phyloP scores from a whole-genome alignment of 2,113 vertebrate genomes.

The Saguinus imperator region DNA sequence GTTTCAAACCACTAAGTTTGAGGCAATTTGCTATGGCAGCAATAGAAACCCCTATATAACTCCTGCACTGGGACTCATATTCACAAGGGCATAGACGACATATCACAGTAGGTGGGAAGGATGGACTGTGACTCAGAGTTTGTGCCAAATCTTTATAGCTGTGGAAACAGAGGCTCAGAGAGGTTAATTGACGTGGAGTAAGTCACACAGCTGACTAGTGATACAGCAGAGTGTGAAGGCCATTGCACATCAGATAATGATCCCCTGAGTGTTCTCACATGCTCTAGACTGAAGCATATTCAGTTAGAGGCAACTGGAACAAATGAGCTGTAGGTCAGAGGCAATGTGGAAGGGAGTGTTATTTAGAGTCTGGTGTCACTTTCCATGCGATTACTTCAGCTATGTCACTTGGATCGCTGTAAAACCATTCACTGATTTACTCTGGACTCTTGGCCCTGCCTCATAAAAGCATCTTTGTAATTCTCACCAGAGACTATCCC shows the following conservation, averaged over 20 bases:
- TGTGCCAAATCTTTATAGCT: neutral
- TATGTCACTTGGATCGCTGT: slow-evolving; percentile 55
- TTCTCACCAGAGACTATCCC: slow-evolving; percentile 56
- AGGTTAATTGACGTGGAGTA: neutral
- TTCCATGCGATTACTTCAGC: slow-evolving; percentile 49
- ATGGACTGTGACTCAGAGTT: neutral
- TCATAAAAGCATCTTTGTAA: slow-evolving; percentile 54
- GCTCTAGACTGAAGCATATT: neutral
- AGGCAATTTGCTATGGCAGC: neutral
- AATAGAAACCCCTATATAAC: neutral
- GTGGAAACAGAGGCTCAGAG: slow-evolving; percentile 27
- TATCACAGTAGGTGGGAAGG: neutral
- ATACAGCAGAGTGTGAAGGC: neutral
- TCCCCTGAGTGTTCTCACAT: neutral
- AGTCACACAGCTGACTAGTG: neutral
- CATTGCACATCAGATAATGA: neutral
- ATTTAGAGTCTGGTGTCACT: slow-evolving; percentile 60
- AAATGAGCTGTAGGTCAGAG: slow-evolving; percentile 47
- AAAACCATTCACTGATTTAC: slow-evolving; percentile 67
- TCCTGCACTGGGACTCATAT: neutral
- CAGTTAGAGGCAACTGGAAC: neutral
- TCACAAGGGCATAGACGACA: neutral
- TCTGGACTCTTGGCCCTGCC: slow-evolving; percentile 21
- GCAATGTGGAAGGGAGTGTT: neutral
- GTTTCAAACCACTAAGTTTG: neutral